Evolutionary conservation across 2,888 invertebrate species (phyloP).

Genomic region (Mythimna loreyi): DNA sequence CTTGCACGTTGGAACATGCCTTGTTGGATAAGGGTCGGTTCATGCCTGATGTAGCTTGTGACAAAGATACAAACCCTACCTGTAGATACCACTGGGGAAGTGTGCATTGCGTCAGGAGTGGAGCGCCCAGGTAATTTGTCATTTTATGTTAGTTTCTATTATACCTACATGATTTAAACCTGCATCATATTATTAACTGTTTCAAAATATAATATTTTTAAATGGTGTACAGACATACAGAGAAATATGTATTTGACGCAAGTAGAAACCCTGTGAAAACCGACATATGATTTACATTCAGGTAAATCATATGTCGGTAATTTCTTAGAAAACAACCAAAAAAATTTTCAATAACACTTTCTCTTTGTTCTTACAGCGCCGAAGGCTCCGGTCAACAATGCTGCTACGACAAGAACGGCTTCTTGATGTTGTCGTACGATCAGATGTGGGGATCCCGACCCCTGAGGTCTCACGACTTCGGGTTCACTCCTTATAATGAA

Average conservation of each 20-base stretch:
- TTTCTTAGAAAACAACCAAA: too few species aligned
- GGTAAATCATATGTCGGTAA: too few species aligned
- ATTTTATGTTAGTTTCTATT: too few species aligned
- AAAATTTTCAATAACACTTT: neutral
- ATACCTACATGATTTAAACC: too few species aligned
- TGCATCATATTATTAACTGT: too few species aligned
- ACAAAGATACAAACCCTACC: constrained; percentile 96
- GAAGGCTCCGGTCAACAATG: constrained; percentile 99
- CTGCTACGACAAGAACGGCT: constrained; percentile 98
- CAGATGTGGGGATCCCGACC: constrained; percentile 98
- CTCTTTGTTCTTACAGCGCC: constrained; percentile 87
- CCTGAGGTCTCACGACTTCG: constrained; percentile 96
- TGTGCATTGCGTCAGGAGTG: constrained; percentile 97
- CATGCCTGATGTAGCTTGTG: constrained; percentile 97
- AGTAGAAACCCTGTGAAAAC: too few species aligned
- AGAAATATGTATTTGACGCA: too few species aligned
- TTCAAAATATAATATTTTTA: too few species aligned
- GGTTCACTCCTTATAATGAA: constrained; percentile 98
- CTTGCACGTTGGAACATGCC: constrained; percentile 98
- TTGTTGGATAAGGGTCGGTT: constrained; percentile 97
- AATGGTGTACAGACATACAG: too few species aligned
- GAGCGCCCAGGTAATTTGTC: constrained; percentile 94
- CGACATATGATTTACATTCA: too few species aligned
- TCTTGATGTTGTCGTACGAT: constrained; percentile 98
- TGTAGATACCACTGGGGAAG: constrained; percentile 97